Conservation (phyloP, 2,888 invertebrate species). For the Hartigia nigra region DNA sequence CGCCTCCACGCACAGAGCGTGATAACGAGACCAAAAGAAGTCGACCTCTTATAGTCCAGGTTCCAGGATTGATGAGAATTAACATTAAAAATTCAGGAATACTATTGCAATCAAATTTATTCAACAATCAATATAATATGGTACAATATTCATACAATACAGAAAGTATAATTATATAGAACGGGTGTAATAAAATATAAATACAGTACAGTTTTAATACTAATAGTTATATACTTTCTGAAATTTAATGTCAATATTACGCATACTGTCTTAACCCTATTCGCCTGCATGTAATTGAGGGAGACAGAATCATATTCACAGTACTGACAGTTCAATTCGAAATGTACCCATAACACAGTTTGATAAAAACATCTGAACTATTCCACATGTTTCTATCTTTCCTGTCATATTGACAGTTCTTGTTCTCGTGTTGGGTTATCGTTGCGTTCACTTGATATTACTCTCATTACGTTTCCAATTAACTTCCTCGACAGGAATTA, state of each 20-base stretch:
- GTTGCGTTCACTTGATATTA: conserved; percentile 20
- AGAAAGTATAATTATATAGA: too few relatives aligned
- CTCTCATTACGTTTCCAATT: conserved; percentile 29
- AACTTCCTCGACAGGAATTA: conserved; percentile 16
- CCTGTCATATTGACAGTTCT: conserved; percentile 39
- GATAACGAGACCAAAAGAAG: too few relatives aligned
- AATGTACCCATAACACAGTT: background rate
- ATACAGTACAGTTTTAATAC: too few relatives aligned
- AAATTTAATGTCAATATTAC: background rate
- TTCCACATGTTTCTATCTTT: background rate
- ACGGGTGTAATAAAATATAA: too few relatives aligned
- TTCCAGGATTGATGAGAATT: too few relatives aligned
- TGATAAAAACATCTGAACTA: background rate
- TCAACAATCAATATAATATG: too few relatives aligned
- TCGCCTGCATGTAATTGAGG: background rate
- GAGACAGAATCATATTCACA: background rate
- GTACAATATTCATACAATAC: too few relatives aligned
- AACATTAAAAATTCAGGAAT: too few relatives aligned
- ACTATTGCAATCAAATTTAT: too few relatives aligned
- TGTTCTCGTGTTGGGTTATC: conserved; percentile 18
- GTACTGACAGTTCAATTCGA: background rate
- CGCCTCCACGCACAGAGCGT: too few relatives aligned
- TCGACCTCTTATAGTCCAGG: too few relatives aligned
- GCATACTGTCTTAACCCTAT: background rate
- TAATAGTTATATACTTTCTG: background rate